These are phyloP conservation scores for Doris montereyensis DNA, from an alignment of 2,888 invertebrate genomes.

Conservation along the genomic window DNA sequence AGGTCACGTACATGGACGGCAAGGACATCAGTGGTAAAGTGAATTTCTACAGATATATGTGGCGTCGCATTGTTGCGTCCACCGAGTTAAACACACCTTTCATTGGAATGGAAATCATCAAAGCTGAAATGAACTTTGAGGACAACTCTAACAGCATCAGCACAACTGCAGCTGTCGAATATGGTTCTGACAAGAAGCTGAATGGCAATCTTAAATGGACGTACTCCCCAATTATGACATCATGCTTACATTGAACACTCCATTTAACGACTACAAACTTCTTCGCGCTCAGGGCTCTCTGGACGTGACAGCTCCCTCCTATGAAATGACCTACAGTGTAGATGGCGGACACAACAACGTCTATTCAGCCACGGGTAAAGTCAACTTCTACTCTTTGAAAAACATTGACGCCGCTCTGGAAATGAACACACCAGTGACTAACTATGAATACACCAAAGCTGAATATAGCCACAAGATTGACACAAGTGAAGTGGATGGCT, in stretches of 20 bases:
- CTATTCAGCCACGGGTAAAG: slow-evolving; percentile 7
- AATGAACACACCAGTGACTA: slow-evolving; percentile 33
- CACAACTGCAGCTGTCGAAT: slow-evolving; percentile 37
- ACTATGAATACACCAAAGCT: slow-evolving; percentile 35
- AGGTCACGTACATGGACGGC: slow-evolving; percentile 36
- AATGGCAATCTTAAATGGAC: slow-evolving; percentile 24
- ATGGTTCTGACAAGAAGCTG: slow-evolving; percentile 28
- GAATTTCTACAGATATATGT: slow-evolving; percentile 32
- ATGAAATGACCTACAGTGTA: slow-evolving; percentile 19
- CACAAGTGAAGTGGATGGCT: slow-evolving; percentile 10
- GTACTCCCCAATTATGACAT: slow-evolving; percentile 39
- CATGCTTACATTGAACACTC: slow-evolving; percentile 47
- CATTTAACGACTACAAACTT: slow-evolving; percentile 42
- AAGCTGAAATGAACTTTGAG: slow-evolving; percentile 37
- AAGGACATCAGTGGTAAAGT: slow-evolving; percentile 37
- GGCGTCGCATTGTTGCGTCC: slow-evolving; percentile 36
- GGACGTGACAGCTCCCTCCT: slow-evolving; percentile 15
- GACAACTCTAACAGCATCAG: slow-evolving; percentile 37
- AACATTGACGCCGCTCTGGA: slow-evolving; percentile 37
- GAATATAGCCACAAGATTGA: slow-evolving; percentile 38
- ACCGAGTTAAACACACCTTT: slow-evolving; percentile 40
- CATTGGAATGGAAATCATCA: slow-evolving; percentile 31
- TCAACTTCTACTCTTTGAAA: slow-evolving; percentile 15
- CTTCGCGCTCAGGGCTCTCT: slow-evolving; percentile 21
- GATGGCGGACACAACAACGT: slow-evolving; percentile 28